Conservation (phyloP, 2,797 vertebrate genomes). For the Ispidina lecontei region DNA sequence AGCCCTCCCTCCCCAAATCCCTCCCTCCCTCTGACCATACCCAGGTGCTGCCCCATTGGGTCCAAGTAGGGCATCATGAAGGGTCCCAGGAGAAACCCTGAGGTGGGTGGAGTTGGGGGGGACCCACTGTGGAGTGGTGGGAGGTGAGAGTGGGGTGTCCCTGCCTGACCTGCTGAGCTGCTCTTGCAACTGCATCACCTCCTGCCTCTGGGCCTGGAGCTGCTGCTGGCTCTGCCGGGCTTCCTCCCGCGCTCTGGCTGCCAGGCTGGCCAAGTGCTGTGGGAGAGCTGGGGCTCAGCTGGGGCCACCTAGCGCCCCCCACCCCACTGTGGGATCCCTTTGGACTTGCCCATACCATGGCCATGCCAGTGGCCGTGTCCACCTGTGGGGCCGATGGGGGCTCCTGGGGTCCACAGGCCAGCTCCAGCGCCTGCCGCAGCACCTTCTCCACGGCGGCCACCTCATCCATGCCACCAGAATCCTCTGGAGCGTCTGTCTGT, state of each 20-base stretch:
- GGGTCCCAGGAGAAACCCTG: not conserved
- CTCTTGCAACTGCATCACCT: slow-evolving; percentile 63
- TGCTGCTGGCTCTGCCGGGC: slow-evolving; percentile 19
- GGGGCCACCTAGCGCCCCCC: rapidly evolving
- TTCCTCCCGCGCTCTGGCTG: not conserved
- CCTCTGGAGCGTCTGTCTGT: rapidly evolving
- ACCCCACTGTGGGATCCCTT: rapidly evolving
- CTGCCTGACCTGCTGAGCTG: slow-evolving; percentile 56
- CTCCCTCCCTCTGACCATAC: not conserved
- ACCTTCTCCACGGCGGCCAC: not conserved
- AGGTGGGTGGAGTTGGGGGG: not conserved
- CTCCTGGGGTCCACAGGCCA: rapidly evolving
- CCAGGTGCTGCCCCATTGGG: not conserved
- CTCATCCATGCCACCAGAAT: not conserved
- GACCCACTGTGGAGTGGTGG: not conserved
- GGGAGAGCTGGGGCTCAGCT: not conserved
- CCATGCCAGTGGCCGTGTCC: not conserved
- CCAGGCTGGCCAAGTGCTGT: slow-evolving; percentile 28
- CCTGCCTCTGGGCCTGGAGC: slow-evolving; percentile 24
- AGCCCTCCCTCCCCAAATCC: not conserved
- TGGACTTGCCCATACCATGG: not conserved
- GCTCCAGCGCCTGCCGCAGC: not conserved
- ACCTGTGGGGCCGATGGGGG: rapidly evolving
- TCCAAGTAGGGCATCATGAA: not conserved
- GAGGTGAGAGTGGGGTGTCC: not conserved